Conservation (phyloP, 2,888 invertebrate species). For the Drosophila kambysellisi region DNA sequence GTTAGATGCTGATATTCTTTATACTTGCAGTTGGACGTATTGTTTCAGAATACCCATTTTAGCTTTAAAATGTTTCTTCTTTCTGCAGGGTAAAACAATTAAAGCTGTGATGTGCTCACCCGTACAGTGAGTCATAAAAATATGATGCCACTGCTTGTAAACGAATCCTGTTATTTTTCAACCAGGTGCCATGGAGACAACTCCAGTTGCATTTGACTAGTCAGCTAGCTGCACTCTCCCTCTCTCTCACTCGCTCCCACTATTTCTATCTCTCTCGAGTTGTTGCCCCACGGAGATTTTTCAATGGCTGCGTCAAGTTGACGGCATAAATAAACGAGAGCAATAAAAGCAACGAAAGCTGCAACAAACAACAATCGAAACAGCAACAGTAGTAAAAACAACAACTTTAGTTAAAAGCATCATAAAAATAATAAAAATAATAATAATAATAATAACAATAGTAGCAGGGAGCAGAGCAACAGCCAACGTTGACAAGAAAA, state of each 20-base stretch:
- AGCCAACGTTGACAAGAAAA: slow-evolving; percentile 41
- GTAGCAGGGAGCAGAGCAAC: background rate
- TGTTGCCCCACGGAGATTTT: slow-evolving; percentile 46
- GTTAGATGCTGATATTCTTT: background rate
- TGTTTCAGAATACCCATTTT: background rate
- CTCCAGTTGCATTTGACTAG: slow-evolving; percentile 37
- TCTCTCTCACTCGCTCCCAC: too few relatives aligned
- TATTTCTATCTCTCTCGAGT: background rate
- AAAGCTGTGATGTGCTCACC: slow-evolving; percentile 36
- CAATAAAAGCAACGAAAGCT: slow-evolving; percentile 23
- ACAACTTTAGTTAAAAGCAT: slow-evolving; percentile 14
- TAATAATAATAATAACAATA: slow-evolving; percentile 11
- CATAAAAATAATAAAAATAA: slow-evolving; percentile 34
- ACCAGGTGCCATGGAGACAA: slow-evolving; percentile 37
- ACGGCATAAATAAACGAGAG: slow-evolving; percentile 50
- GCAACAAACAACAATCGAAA: slow-evolving; percentile 7
- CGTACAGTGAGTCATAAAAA: slow-evolving; percentile 25
- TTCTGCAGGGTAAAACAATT: slow-evolving; percentile 47
- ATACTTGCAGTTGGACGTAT: too few relatives aligned
- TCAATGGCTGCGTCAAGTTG: slow-evolving; percentile 56
- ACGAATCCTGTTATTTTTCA: background rate
- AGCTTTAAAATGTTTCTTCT: background rate
- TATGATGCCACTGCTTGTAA: slow-evolving; percentile 23
- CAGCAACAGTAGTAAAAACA: slow-evolving; percentile 32
- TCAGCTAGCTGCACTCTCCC: background rate